Percentiles rank a stretch among this genome's conserved stretches.
Evolutionary conservation across 2,113 vertebrate genomes (phyloP).

Genomic region (Phodopus roborovskii): DNA sequence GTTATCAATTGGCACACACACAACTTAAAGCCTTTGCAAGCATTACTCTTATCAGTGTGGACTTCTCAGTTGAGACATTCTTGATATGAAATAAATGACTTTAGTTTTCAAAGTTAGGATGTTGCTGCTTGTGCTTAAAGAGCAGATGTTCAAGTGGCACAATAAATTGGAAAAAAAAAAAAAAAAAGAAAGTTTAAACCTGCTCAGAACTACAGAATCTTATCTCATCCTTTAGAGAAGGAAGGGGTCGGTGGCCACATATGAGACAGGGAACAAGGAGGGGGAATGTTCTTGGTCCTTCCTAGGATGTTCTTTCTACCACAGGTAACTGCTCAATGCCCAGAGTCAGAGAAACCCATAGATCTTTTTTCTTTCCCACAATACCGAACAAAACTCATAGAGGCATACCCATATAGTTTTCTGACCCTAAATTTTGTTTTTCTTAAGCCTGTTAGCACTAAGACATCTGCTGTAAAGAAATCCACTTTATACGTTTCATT

Average conservation of each 20-base stretch:
- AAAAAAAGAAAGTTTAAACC: neutral
- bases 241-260: fast-evolving
- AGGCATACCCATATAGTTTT: neutral
- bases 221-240: neutral
- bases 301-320: neutral
- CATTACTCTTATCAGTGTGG: neutral
- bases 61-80: neutral
- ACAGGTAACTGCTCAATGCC: neutral
- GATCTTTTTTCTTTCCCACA: neutral
- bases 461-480: neutral
- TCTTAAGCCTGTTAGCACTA: conserved; percentile 5
- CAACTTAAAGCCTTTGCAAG: neutral
- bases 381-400: neutral
- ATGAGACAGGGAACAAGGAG: neutral
- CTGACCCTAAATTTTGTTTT: conserved; percentile 4
- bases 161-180: neutral
- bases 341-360: neutral
- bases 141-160: neutral
- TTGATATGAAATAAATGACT: neutral
- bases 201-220: neutral
- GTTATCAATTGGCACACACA: neutral
- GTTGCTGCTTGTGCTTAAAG: neutral
- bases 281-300: neutral
- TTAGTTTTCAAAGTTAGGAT: neutral
- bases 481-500: conserved; percentile 10